A percentile compares a stretch with the other conserved stretches of the same genome.
Conservation (phyloP, 2,888 invertebrate species). For the Toxonevra muliebris region DNA sequence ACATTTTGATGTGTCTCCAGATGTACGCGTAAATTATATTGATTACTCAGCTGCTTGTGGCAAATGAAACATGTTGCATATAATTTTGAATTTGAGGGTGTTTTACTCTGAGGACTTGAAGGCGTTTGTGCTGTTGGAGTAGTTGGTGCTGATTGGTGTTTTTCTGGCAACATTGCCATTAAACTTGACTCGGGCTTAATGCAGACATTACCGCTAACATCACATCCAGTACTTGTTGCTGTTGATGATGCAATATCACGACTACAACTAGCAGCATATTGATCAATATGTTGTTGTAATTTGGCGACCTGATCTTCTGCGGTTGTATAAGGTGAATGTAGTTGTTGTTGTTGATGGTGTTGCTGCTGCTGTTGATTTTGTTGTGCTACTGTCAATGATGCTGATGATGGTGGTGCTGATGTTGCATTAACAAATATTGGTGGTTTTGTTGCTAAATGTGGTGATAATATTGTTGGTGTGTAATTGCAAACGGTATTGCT, state of each 20-base stretch:
- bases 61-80: conserved; percentile 82
- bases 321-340: conserved; percentile 36
- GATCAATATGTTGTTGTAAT: conserved; percentile 48
- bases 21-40: conserved; percentile 88
- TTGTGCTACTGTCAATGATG: conserved; percentile 22
- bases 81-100: conserved; percentile 67
- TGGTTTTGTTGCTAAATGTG: conserved; percentile 27
- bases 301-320: conserved; percentile 40
- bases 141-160: conserved; percentile 41
- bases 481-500: conserved; percentile 21
- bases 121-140: conserved; percentile 45
- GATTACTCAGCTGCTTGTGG: conserved; percentile 88
- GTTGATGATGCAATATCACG: conserved; percentile 42
- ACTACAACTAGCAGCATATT: conserved; percentile 52
- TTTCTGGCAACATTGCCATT: conserved; percentile 40
- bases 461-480: conserved; percentile 16
- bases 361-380: conserved; percentile 14
- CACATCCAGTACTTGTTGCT: background rate
- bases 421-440: conserved; percentile 25
- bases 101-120: conserved; percentile 48
- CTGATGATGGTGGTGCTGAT: conserved; percentile 30
- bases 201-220: background rate
- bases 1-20: conserved; percentile 92
- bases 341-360: conserved; percentile 26
- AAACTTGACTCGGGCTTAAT: conserved; percentile 17